Conservation (phyloP, 2,888 invertebrate genomes). For the Leuctra nigra region DNA sequence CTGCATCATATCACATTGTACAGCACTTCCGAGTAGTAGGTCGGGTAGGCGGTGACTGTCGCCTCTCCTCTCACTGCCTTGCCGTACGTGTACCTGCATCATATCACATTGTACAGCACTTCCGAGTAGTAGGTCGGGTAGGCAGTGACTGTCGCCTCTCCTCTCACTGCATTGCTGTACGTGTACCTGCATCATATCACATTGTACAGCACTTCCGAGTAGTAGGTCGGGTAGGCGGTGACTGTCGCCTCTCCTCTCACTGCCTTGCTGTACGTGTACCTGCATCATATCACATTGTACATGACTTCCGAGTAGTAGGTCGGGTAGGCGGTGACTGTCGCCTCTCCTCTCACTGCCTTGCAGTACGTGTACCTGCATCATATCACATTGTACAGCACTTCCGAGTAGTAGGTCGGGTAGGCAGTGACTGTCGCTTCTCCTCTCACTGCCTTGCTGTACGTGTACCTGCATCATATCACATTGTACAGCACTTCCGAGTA, state of each 20-base stretch:
- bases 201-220: slow-evolving; percentile 63
- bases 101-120: slow-evolving; percentile 52
- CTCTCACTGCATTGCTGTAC: slow-evolving; percentile 79
- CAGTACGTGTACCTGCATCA: slow-evolving; percentile 71
- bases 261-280: slow-evolving; percentile 79
- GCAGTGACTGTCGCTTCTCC: slow-evolving; percentile 81
- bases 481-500: slow-evolving; percentile 66
- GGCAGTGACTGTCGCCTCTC: slow-evolving; percentile 76
- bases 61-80: slow-evolving; percentile 81
- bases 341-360: slow-evolving; percentile 77
- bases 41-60: slow-evolving; percentile 76
- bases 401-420: slow-evolving; percentile 74
- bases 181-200: slow-evolving; percentile 58
- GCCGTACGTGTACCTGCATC: slow-evolving; percentile 70
- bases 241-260: slow-evolving; percentile 81
- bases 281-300: slow-evolving; percentile 45
- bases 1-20: slow-evolving; percentile 49
- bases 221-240: slow-evolving; percentile 76
- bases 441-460: slow-evolving; percentile 77
- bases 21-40: slow-evolving; percentile 68
- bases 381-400: slow-evolving; percentile 55
- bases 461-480: slow-evolving; percentile 55
- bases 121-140: slow-evolving; percentile 76
- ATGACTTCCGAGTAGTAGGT: slow-evolving; percentile 71
- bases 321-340: slow-evolving; percentile 77